Conservation (phyloP, 2,888 invertebrate genomes). For the Aspidiotus destructor region DNA sequence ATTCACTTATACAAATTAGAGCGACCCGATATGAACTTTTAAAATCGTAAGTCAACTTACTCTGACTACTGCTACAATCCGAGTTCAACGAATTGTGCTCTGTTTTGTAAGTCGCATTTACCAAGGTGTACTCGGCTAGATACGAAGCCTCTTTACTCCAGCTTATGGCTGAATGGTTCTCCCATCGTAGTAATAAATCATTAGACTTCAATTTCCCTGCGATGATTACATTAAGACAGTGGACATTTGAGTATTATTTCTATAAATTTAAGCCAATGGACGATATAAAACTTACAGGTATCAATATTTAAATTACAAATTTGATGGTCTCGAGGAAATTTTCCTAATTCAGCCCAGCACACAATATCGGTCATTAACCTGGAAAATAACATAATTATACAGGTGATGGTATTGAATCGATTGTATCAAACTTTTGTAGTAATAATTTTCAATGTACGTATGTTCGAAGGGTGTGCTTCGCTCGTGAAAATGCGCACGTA, state of each 20-base stretch:
- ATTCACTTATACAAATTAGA: no score
- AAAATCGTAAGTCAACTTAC: slow-evolving; percentile 12
- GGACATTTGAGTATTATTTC: background rate
- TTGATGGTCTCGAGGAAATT: slow-evolving; percentile 80
- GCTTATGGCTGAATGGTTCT: slow-evolving; percentile 19
- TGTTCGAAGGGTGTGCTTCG: background rate
- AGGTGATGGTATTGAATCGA: no score
- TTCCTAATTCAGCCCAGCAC: slow-evolving; percentile 74
- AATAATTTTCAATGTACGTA: background rate
- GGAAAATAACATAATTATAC: slow-evolving; percentile 27
- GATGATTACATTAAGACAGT: background rate
- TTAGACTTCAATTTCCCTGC: slow-evolving; percentile 28
- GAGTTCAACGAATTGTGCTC: background rate
- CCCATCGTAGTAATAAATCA: slow-evolving; percentile 25
- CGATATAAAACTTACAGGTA: slow-evolving; percentile 55
- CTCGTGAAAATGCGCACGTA: no score
- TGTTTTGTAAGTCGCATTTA: slow-evolving; percentile 1
- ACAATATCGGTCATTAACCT: slow-evolving; percentile 69
- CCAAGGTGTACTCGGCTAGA: slow-evolving; percentile 23
- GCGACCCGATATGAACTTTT: background rate
- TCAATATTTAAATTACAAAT: slow-evolving; percentile 67
- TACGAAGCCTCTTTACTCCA: slow-evolving; percentile 13
- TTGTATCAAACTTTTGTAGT: background rate
- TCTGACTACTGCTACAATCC: slow-evolving; percentile 11
- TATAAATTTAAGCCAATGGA: background rate